Evolutionary conservation across 2,888 invertebrate genomes (phyloP), one percentile per base, ranked within the genome.

Genomic region (Erynnis tages): DNA sequence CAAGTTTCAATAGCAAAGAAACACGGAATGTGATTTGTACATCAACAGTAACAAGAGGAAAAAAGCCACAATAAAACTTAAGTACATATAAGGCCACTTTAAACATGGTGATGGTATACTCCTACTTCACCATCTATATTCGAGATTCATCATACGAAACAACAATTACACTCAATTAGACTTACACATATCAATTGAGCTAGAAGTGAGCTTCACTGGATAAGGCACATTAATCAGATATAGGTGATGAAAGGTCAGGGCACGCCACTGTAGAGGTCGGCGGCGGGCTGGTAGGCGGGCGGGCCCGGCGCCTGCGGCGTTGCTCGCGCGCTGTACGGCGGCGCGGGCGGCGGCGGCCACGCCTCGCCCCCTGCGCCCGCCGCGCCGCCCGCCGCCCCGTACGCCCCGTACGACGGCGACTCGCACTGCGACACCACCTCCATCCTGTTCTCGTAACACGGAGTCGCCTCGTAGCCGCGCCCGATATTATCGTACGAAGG

Each of bases 271-370:
- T 84, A 84, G 11, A 70, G 63, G 57, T 87, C 87, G 54, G 67
- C 75, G 8, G 66, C 54, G 4, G 80, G 72, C 54, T 84, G 87
- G 60, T 88, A 89, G 1, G 86, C 88, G 30, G 89, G 88, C 35
- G 88, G 89, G 58, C 89, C 89, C 30, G 88, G 86, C 34, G 88
- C 84, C 56, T 86, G 88, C 43, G 86, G 86, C 3, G 84, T 83
- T 45, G 81, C 83, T 52, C 83, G 74, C 21, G 84, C 76, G 61
- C 72, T 69, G 69, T 84, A 84, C 0, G 85, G 83, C 2, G 83
- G 83, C 60, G 84, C 84, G 35, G 84, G 85, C 37, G 85, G 84
- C 45, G 85, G 85, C 58, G 75, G 68, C 65, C 75, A 77, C 21
- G 63, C 61, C 41, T 60, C 69, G 6, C 32, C 32, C 2, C 54